A percentile compares a stretch with the other conserved stretches of the same genome.
These are phyloP conservation scores for Radopholus similis DNA, from an alignment of 1,140 invertebrate species.

Conservation along the genomic window DNA sequence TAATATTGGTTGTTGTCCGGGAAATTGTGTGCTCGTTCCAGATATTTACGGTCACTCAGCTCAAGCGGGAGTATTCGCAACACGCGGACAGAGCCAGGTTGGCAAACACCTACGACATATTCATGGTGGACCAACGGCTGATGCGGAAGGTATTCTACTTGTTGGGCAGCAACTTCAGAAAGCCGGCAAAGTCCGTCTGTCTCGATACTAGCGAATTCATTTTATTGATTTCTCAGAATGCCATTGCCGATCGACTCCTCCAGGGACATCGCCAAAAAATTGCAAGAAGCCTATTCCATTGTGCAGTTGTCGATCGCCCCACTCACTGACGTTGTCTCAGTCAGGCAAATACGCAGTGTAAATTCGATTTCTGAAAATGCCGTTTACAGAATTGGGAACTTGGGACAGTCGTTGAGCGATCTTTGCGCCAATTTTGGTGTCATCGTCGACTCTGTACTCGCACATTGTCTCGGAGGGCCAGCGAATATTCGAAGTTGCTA, in stretches of 20 bases:
- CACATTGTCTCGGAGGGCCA: conserved; percentile 32
- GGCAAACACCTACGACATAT: conserved; percentile 31
- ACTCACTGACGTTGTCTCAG: conserved; percentile 4
- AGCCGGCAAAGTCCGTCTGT: conserved; percentile 8
- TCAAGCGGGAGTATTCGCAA: conserved; percentile 34
- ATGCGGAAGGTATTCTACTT: neutral
- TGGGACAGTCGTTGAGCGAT: conserved; percentile 19
- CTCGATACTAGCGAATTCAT: neutral
- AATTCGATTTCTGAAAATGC: conserved; percentile 4
- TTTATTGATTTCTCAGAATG: neutral
- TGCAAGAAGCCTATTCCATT: conserved; percentile 9
- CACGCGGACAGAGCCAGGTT: conserved; percentile 28
- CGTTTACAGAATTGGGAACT: conserved; percentile 37
- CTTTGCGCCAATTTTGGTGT: conserved; percentile 22
- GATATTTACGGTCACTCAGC: conserved; percentile 38
- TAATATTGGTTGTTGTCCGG: neutral
- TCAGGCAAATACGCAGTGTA: conserved; percentile 4
- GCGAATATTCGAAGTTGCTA: conserved; percentile 28
- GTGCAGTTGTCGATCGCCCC: neutral
- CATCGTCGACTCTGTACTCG: conserved; percentile 18
- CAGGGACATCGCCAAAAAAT: conserved; percentile 9
- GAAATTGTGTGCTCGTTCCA: conserved; percentile 9
- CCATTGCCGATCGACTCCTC: conserved; percentile 17
- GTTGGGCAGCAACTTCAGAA: conserved; percentile 5
- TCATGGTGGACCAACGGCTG: conserved; percentile 4